Conservation (phyloP, 1,140 invertebrate genomes). For the Microplitis mediator region DNA sequence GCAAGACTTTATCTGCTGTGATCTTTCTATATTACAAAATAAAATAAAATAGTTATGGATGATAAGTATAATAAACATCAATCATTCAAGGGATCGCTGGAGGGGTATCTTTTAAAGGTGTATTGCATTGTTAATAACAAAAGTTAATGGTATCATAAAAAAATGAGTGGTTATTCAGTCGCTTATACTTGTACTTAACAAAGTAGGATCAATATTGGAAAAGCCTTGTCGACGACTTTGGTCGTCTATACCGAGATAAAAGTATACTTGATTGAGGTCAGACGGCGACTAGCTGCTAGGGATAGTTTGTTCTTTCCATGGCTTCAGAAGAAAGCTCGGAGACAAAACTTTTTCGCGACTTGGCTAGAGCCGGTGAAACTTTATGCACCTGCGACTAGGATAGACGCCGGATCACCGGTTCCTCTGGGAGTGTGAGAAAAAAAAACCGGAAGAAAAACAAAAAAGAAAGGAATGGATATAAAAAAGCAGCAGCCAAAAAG, state of each 20-base stretch:
- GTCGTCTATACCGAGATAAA: conserved; percentile 16
- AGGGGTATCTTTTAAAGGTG: no score
- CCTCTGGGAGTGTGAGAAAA: conserved; percentile 5
- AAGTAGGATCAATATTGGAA: background rate
- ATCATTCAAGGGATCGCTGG: no score
- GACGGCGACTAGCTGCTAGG: no score
- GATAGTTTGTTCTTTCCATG: no score
- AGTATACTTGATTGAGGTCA: no score
- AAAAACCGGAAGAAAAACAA: no score
- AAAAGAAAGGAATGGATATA: background rate
- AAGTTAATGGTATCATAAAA: no score
- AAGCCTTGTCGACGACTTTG: conserved; percentile 5
- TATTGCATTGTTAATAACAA: no score
- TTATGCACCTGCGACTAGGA: conserved; percentile 20
- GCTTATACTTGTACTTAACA: background rate
- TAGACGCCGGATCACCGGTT: conserved; percentile 11
- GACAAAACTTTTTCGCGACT: conserved; percentile 13
- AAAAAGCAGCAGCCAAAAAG: background rate
- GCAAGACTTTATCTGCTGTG: background rate
- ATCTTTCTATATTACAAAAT: background rate
- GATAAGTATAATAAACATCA: no score
- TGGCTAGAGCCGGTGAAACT: conserved; percentile 10
- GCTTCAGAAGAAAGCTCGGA: background rate
- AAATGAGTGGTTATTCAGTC: no score
- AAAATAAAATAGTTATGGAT: background rate